Conservation (phyloP, 2,797 vertebrate genomes). For the Manis crassicaudata region DNA sequence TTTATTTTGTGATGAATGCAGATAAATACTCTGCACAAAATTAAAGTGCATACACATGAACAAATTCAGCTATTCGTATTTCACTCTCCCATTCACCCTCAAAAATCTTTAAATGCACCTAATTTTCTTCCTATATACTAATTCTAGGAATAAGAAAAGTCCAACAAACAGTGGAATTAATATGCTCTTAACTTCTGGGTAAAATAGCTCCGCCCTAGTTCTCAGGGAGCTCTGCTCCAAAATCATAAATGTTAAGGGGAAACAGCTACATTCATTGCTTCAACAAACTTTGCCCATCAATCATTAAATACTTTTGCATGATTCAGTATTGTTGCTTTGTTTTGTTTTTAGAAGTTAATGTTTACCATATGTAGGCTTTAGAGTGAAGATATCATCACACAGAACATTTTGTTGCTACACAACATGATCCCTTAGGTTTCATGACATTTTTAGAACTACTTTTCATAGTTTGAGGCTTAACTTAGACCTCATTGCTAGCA, state of each 20-base stretch:
- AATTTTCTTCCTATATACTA: background rate
- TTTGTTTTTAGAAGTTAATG: background rate
- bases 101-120: background rate
- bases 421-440: background rate
- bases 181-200: background rate
- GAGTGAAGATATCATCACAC: background rate
- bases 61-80: constrained; percentile 47
- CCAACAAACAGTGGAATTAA: background rate
- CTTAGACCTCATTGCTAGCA: background rate
- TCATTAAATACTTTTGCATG: background rate
- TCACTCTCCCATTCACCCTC: background rate
- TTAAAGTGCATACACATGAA: constrained; percentile 60
- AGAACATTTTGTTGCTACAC: background rate
- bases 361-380: background rate
- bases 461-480: constrained; percentile 2
- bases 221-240: background rate
- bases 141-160: background rate
- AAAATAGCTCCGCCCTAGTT: background rate
- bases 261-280: background rate
- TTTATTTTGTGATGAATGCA: constrained; percentile 67
- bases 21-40: constrained; percentile 63
- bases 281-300: background rate
- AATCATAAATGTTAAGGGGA: background rate
- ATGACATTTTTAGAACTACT: background rate
- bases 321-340: background rate